Evolutionary conservation across 2,113 vertebrate species (phyloP).

Genomic region (Andinoacara biseriatus): DNA sequence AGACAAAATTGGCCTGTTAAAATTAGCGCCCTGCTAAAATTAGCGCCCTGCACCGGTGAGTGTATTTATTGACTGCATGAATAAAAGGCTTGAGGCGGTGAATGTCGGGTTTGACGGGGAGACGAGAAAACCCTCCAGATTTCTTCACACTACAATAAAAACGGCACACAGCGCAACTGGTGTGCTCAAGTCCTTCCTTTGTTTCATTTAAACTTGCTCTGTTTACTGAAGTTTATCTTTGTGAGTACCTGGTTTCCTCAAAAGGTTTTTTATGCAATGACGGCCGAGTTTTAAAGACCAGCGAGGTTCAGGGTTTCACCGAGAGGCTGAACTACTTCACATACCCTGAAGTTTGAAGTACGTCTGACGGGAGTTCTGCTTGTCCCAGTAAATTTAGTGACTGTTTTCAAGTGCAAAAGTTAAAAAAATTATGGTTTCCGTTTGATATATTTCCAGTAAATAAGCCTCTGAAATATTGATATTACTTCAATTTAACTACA

Average conservation of each 20-base stretch:
- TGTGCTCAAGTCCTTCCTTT: conserved; percentile 33
- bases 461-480: neutral
- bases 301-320: neutral
- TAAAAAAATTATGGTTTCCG: neutral
- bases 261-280: neutral
- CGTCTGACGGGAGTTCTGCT: neutral
- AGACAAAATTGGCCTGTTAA: fast-evolving
- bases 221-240: conserved; percentile 19
- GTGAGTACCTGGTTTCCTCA: conserved; percentile 37
- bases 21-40: fast-evolving
- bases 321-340: neutral
- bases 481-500: neutral
- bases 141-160: too few species aligned
- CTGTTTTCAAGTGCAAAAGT: neutral
- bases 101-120: too few species aligned
- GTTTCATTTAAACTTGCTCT: conserved; percentile 24
- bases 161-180: neutral
- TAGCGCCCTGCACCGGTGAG: neutral
- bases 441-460: neutral
- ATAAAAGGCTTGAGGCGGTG: neutral
- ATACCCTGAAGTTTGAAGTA: neutral
- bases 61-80: too few species aligned
- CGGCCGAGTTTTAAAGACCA: neutral
- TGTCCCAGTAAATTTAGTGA: neutral
- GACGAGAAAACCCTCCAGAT: neutral